Evolutionary conservation across 2,888 invertebrate genomes (phyloP), one percentile per base, ranked within the genome.

Genomic region (Nomada fucata): DNA sequence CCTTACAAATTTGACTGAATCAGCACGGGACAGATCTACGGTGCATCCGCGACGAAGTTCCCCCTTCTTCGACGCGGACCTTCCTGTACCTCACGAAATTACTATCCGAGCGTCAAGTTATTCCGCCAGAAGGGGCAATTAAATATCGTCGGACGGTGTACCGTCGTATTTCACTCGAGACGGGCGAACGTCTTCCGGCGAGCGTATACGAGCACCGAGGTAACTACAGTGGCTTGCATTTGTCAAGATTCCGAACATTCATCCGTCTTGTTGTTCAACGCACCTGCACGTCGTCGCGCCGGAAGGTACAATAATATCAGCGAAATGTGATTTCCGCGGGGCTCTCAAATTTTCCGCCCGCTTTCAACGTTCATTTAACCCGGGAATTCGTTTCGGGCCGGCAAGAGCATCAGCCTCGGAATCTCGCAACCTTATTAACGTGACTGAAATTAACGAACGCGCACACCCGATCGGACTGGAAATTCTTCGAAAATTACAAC

Each of bases 101-200:
- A 85, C 85, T 76, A 77, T 74, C 70, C 71, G 47, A 50, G 65
- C 57, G 68, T 76, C 72, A 79, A 83, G 82, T 84, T 82, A 86
- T 86, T 79, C 84, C 53, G 72, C 61, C 79, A 76, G 82, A 74
- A 82, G 78, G 79, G 80, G 86, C 86, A 87, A 87, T 87, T 87
- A 88, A 88, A 88, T 88, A 88, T 88, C 76, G 86, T 79, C 77
- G 77, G 84, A 74, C 72, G 55, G 74, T 76, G 59, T 63, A 74
- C 82, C 74, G 71, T 73, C 79, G 84, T 84, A 84, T 84, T 84
- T 82, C 84, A 84, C 80, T 72, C 69, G 52, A 60, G 53, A 68
- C 76, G 81, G 86, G 82, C 88, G 84, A 87, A 88, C 88, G 86
- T 76, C 86, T 80, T 79, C 87, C 88, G 87, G 71, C 57, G 53